phyloP scores from a whole-genome alignment of 1,140 invertebrate genomes.

The Drosophila bipectinata region DNA sequence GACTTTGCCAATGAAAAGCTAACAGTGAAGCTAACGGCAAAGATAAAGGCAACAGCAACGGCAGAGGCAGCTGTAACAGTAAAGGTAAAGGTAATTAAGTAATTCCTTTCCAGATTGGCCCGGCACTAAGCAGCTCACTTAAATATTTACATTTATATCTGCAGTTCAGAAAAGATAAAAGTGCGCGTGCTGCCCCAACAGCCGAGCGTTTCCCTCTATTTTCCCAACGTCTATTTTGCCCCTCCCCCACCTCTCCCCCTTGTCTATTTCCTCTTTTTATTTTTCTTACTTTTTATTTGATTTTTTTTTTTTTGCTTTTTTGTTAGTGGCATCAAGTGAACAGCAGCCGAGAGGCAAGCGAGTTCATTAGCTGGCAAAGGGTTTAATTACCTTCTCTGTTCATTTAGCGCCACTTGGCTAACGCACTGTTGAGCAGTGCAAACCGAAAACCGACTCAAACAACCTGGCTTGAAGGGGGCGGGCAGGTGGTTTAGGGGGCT shows the following conservation, averaged over 20 bases:
- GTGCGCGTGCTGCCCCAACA: conserved; percentile 50
- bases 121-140: conserved; percentile 55
- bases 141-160: conserved; percentile 71
- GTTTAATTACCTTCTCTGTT: conserved; percentile 84
- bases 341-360: conserved; percentile 24
- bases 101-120: conserved; percentile 17
- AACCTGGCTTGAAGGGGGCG: conserved; percentile 10
- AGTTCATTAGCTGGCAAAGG: conserved; percentile 84
- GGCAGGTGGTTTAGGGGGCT: not conserved
- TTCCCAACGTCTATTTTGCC: not conserved
- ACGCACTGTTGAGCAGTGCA: conserved; percentile 83
- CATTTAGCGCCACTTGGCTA: conserved; percentile 84
- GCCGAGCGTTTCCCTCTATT: conserved; percentile 2
- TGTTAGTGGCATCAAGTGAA: conserved; percentile 3
- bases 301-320: conserved; percentile 1
- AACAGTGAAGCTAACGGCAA: not conserved
- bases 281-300: not conserved
- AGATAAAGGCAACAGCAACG: not conserved
- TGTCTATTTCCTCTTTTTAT: not conserved
- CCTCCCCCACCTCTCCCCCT: no score
- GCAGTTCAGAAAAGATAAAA: conserved; percentile 69
- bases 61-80: not conserved
- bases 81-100: conserved; percentile 29
- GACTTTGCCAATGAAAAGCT: not conserved
- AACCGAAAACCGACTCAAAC: conserved; percentile 71